Conservation (phyloP, 2,797 vertebrate species). For the Numenius phaeopus region DNA sequence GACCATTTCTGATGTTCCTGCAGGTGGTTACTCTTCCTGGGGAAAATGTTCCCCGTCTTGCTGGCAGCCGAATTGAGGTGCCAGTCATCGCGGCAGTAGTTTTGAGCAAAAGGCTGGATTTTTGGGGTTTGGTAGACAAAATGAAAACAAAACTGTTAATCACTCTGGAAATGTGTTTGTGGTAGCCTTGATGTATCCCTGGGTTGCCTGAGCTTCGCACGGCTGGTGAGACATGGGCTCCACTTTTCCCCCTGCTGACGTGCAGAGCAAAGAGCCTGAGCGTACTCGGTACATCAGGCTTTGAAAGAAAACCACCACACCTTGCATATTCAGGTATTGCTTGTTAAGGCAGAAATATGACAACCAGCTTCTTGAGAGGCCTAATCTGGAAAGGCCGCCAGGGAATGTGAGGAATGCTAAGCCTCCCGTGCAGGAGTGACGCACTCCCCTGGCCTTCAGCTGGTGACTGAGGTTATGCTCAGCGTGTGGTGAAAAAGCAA, state of each 20-base stretch:
- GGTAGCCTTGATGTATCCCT: not conserved
- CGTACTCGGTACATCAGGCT: fast-evolving
- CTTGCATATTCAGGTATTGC: not conserved
- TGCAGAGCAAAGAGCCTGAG: not conserved
- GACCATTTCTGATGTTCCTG: not conserved
- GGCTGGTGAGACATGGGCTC: fast-evolving
- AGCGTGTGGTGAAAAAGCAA: not conserved
- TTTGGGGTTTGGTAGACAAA: not conserved
- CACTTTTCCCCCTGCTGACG: not conserved
- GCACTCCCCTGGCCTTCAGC: not conserved
- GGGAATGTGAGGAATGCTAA: constrained; percentile 59
- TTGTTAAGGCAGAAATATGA: not conserved
- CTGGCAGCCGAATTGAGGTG: not conserved
- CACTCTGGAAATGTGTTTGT: not conserved
- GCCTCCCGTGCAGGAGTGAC: not conserved
- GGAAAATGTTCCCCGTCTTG: fast-evolving
- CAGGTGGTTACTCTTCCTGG: not conserved
- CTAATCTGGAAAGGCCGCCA: not conserved
- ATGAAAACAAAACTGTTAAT: not conserved
- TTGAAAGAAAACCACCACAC: not conserved
- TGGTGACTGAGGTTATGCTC: not conserved
- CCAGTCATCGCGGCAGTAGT: not conserved
- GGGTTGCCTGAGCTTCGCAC: not conserved
- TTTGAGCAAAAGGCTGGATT: not conserved
- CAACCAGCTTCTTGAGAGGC: not conserved